Evolutionary conservation across 2,113 vertebrate genomes (phyloP).

Genomic region (Glareola pratincola): DNA sequence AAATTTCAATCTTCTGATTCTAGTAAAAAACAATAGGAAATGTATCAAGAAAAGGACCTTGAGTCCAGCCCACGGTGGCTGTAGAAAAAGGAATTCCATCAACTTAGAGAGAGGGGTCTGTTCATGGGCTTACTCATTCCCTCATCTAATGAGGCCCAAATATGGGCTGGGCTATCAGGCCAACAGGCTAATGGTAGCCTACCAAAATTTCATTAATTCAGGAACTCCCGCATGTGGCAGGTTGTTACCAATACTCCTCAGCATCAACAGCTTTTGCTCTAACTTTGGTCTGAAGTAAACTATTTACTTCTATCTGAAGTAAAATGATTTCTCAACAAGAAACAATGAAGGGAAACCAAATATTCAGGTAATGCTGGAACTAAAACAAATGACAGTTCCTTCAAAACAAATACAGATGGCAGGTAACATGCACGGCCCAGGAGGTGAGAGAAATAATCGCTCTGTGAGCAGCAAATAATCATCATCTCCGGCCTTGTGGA

Average conservation of each 20-base stretch:
- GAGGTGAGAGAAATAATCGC: background rate
- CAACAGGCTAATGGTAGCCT: background rate
- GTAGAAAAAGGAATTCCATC: background rate
- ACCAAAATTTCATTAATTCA: background rate
- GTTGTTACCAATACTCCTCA: background rate
- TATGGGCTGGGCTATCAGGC: fast-evolving
- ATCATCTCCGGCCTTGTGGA: background rate
- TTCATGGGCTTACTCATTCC: background rate
- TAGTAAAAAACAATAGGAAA: background rate
- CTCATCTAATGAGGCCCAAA: background rate
- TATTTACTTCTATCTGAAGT: background rate
- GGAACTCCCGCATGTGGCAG: background rate
- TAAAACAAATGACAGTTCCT: background rate
- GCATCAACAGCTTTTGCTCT: background rate
- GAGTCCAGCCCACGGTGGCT: background rate
- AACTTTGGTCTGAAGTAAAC: background rate
- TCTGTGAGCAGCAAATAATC: background rate
- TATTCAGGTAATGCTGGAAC: background rate
- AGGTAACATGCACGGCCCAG: fast-evolving
- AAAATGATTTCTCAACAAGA: background rate
- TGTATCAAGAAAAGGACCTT: background rate
- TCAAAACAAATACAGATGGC: background rate
- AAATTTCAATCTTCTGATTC: background rate
- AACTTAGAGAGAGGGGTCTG: background rate
- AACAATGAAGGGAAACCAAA: background rate